Base-by-base conservation (phyloP, 2,888 invertebrate species). In the Eupeodes luniger region DNA sequence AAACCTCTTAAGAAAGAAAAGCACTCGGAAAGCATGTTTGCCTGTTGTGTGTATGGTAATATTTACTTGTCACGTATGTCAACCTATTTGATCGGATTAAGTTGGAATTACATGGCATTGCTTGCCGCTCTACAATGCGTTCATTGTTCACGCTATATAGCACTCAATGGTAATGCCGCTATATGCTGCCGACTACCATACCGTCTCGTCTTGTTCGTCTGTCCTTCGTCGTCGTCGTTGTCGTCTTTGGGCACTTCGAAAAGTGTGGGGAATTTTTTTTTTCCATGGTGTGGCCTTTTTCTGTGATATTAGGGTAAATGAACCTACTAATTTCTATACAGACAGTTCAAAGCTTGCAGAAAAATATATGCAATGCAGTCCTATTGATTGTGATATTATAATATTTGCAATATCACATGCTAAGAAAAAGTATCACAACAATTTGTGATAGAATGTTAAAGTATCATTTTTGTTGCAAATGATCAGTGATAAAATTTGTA, bases 31-130 rank as follows among this genome's bases (percentile, higher is more conserved):
- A 85, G 85, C 88, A 88, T 85, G 85, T 85, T 88, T 88, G 88
- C 85, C 74, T 74, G 81, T 81, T 81, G 88, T 88, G 85, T 90
- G 81, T 89, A 90, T 90, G 90, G 90, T 85, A 90, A 90, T 90
- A 89, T 90, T 89, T 90, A 90, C 89, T 90, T 90, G 90, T 90
- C 89, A 90, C 90, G 89, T 90, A 87, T 90, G 90, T 90, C 89
- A 89, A 89, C 90, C 89, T 81, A 89, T 84, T 89, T 89, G 90
- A 87, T 84, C 90, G 90, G 89, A 90, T 90, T 90, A 88, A 85
- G 87, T 85, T 84, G 83, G 87, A 90, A 89, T 90, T 90, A 90
- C 88, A 85, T 78, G 78, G 88, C 88, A 85, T 88, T 88, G 85
- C 88, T 85, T 88, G 88, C 85, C 85, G 84, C 81, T 88, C 78